Evolutionary conservation across 2,797 vertebrate genomes (phyloP).

Genomic region (Halcyon badia): DNA sequence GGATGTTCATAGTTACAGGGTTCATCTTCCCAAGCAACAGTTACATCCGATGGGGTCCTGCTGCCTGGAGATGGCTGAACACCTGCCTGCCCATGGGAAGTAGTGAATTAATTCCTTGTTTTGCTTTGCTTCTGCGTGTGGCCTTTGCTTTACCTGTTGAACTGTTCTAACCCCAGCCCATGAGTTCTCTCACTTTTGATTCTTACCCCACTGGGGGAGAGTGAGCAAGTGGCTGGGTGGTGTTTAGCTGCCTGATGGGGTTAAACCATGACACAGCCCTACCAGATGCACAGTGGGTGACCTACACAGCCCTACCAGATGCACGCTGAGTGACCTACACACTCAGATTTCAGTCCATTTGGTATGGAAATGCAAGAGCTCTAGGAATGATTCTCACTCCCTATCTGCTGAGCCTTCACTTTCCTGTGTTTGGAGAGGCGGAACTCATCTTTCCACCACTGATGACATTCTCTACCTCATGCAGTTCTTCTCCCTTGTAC

Average conservation of each 20-base stretch:
- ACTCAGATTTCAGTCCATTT: not conserved
- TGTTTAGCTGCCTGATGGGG: not conserved
- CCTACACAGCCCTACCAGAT: not conserved
- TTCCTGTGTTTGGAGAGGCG: not conserved
- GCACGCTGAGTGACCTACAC: not conserved
- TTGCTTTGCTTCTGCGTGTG: accelerated
- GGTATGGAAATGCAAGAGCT: not conserved
- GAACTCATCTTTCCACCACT: not conserved
- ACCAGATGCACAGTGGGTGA: not conserved
- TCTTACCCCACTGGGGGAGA: not conserved
- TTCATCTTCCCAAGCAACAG: not conserved
- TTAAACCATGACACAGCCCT: not conserved
- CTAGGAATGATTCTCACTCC: not conserved
- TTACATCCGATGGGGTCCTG: accelerated
- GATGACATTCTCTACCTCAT: not conserved
- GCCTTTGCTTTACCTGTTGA: not conserved
- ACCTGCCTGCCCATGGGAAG: not conserved
- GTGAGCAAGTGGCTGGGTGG: not conserved
- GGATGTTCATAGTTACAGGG: accelerated
- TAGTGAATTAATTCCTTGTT: not conserved
- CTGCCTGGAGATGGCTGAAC: not conserved
- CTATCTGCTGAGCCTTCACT: not conserved
- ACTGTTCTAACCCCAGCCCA: not conserved
- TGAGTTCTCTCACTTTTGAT: not conserved
- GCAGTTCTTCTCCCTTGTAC: not conserved